Base-by-base conservation (phyloP, 2,797 vertebrate species). In the Danio choprae region DNA sequence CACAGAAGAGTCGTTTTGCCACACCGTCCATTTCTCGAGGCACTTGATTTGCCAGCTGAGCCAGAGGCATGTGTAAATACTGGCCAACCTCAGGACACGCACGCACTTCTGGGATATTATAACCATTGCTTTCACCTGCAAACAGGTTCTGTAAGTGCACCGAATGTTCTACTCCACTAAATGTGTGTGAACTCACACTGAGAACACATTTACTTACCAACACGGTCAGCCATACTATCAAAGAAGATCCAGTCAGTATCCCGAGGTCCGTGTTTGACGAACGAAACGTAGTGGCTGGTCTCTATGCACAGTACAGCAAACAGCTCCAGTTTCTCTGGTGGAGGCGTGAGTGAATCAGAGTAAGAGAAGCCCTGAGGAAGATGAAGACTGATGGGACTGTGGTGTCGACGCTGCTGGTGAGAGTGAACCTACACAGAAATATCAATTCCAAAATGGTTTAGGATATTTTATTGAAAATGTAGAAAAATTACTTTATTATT, bases 201-300 rank as follows among this genome's bases (percentile, higher is more conserved):
- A 7, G 15, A 53, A 48, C 18, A 67, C 18, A 5, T 12, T 1
- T 4, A 5, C 93, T 91, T 85, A 96, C 96, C 96, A 0, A 95
- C 58, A 72, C 96, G 89, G 89, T 98, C 96, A 0, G 96, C 95
- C 96, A 98, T 98, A 90, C 96, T 98, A 91, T 98, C 96, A 0
- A 97, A 97, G 89, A 98, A 98, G 90, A 97, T 93, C 96, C 96
- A 98, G 89, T 96, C 92, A 0, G 90, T n/a, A 0, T 74, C 85
- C 38, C 87, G 74, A 0, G 94, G 94, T 5, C 96, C 96, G 0
- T 96, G 87, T n/a, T 96, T 96, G 80, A 97, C 91, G 0, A 97
- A 97, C 83, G 96, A 95, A 43, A 97, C 96, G 0, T 97, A 97
- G 88, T 97, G 96, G 53, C 96, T 98, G 41, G 96, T 98, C 89